phyloP scores from a whole-genome alignment of 37 sponge, comb jelly and placozoan species.

The Haliclona indistincta region DNA sequence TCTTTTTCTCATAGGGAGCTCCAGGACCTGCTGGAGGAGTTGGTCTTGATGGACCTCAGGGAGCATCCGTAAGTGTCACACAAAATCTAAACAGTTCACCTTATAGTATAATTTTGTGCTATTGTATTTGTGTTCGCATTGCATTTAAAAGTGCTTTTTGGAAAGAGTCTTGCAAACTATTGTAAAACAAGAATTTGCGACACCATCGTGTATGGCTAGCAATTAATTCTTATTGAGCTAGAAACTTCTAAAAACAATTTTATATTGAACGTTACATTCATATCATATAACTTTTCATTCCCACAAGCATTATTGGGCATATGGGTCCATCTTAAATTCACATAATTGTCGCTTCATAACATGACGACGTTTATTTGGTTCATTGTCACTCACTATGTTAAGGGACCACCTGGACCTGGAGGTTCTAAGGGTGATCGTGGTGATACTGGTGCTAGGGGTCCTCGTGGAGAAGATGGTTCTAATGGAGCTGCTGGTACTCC shows the following conservation, averaged over 20 bases:
- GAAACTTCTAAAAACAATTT: too few relatives aligned
- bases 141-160: too few relatives aligned
- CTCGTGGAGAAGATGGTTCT: conserved; percentile 6
- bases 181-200: too few relatives aligned
- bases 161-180: too few relatives aligned
- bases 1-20: conserved; percentile 15
- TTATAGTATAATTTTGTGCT: background rate
- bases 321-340: too few relatives aligned
- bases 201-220: too few relatives aligned
- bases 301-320: too few relatives aligned
- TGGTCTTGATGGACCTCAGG: conserved; percentile 4
- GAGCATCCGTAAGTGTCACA: conserved; percentile 9
- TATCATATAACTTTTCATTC: too few relatives aligned
- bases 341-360: background rate
- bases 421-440: conserved; percentile 49
- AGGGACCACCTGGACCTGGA: conserved; percentile 47
- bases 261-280: too few relatives aligned
- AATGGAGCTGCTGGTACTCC: conserved; percentile 20
- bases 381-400: background rate
- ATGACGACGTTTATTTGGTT: background rate
- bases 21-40: conserved; percentile 16
- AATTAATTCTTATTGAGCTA: too few relatives aligned
- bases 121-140: too few relatives aligned
- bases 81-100: background rate
- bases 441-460: conserved; percentile 16